phyloP scores from a whole-genome alignment of 2,797 vertebrate genomes.

The Dendrocincla tyrannina region DNA sequence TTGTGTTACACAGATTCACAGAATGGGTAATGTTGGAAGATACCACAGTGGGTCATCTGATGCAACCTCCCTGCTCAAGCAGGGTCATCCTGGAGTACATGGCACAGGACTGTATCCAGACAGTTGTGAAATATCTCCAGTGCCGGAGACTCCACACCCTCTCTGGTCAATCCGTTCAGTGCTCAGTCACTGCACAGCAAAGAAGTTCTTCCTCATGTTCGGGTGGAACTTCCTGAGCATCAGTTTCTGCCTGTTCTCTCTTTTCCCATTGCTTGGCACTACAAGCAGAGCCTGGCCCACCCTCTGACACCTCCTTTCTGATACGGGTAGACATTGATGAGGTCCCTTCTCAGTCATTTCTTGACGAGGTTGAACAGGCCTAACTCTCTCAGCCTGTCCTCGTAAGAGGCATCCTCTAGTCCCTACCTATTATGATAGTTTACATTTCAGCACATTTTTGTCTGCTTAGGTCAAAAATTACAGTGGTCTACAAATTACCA shows the following conservation, averaged over 20 bases:
- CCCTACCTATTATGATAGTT: slow-evolving; percentile 9
- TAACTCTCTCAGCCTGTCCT: background rate
- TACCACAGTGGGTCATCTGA: background rate
- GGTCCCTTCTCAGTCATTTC: background rate
- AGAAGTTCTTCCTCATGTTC: background rate
- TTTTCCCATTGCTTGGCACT: background rate
- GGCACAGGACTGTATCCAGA: background rate
- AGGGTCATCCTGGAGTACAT: background rate
- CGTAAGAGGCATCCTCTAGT: background rate
- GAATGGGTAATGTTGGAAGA: background rate
- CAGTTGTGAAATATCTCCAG: fast-evolving
- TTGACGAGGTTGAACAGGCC: background rate
- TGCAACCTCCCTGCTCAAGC: background rate
- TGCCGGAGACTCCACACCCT: background rate
- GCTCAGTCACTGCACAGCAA: fast-evolving
- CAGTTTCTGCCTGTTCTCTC: background rate
- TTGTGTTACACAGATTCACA: background rate
- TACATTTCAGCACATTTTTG: slow-evolving; percentile 36
- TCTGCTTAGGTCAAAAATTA: background rate
- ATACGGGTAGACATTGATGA: background rate
- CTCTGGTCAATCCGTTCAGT: background rate
- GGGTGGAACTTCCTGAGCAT: background rate
- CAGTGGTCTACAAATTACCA: background rate
- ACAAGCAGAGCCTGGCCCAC: background rate
- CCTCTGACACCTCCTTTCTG: background rate